Evolutionary conservation across 2,888 invertebrate species (phyloP).

Genomic region (Sinohyriopsis cumingii): DNA sequence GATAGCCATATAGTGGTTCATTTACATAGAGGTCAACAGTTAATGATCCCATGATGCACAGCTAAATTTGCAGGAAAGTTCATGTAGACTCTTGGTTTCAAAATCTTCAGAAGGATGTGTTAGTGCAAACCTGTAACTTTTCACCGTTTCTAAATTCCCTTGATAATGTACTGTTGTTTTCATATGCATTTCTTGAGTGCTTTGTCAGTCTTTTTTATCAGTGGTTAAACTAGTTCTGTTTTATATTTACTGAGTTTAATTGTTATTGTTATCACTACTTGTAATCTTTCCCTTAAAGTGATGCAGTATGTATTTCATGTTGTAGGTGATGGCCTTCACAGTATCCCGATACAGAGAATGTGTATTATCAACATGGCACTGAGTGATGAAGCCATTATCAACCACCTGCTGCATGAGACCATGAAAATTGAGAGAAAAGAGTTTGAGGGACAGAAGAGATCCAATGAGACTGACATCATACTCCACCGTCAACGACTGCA

Average conservation of each 20-base stretch:
- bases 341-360: constrained; percentile 61
- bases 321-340: constrained; percentile 62
- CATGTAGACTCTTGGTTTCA: too few species aligned
- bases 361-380: constrained; percentile 65
- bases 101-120: too few species aligned
- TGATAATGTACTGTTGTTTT: too few species aligned
- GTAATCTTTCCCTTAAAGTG: background rate
- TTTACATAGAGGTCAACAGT: too few species aligned
- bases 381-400: constrained; percentile 68
- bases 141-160: too few species aligned
- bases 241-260: background rate
- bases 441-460: constrained; percentile 66
- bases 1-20: too few species aligned
- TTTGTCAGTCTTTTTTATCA: background rate
- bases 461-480: constrained; percentile 67
- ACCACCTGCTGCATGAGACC: constrained; percentile 62
- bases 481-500: constrained; percentile 63
- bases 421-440: constrained; percentile 68
- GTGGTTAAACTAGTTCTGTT: background rate
- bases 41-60: too few species aligned
- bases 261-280: background rate
- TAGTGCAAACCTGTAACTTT: too few species aligned
- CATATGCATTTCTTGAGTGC: too few species aligned
- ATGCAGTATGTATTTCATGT: background rate
- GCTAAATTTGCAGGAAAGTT: too few species aligned